Conservation (phyloP, 2,888 invertebrate genomes). For the Tipula helvola region DNA sequence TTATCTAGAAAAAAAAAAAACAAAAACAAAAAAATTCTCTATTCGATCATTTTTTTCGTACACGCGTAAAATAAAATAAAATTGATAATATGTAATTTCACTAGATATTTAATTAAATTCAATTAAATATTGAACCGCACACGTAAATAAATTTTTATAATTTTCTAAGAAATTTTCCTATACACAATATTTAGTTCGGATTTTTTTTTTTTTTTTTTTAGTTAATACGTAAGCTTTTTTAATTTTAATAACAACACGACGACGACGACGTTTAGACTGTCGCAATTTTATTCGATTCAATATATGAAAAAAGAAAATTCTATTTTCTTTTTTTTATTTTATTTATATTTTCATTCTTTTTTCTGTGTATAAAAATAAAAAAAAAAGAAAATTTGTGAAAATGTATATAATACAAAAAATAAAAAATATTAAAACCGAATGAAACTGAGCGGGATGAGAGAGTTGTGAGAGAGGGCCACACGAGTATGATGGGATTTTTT, state of each 20-base stretch:
- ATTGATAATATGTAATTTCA: neutral
- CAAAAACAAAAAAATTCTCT: neutral
- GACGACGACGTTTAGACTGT: slow-evolving; percentile 12
- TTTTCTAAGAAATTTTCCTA: neutral
- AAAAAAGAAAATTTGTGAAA: neutral
- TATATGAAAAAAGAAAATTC: slow-evolving; percentile 1
- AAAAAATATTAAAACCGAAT: neutral
- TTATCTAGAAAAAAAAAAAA: neutral
- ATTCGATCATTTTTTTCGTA: neutral
- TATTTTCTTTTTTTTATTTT: neutral
- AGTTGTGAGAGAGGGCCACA: neutral
- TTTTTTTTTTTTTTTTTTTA: neutral
- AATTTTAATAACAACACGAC: slow-evolving; percentile 6
- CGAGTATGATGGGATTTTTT: neutral
- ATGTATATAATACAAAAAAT: neutral
- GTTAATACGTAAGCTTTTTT: neutral
- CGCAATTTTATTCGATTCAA: slow-evolving; percentile 10
- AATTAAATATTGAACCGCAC: neutral
- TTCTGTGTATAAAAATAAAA: neutral
- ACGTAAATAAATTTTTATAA: neutral
- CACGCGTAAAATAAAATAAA: neutral
- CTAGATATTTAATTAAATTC: neutral
- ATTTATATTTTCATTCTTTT: neutral
- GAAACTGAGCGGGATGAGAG: neutral
- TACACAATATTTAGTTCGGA: neutral